Base-by-base conservation (phyloP, 1,140 invertebrate species). In the Drosophila pandora region DNA sequence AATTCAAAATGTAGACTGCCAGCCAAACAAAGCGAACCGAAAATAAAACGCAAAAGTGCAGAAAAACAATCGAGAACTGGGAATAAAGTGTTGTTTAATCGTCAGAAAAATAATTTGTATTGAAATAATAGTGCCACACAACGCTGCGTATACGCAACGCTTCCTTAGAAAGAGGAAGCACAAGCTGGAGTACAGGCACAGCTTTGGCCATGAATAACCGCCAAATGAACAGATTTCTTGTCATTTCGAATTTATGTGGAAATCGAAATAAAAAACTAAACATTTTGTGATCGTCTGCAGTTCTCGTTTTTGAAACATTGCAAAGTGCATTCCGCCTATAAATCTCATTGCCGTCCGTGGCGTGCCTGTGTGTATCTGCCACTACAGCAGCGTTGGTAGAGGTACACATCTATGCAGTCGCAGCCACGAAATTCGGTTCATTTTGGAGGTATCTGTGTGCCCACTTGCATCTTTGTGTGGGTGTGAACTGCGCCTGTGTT, bases 391-490 rank as follows among this genome's bases (percentile, higher is more conserved):
- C 30, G 47, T 8, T 49, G 34, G 69, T 41, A 23, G 22, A 43
- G 8, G 34, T 23, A 58, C 43, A 59, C 64, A 52, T 75, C 53
- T 75, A 47, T 75, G 54, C 68, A 59, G 39, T 67, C 41, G 68
- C 45, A 67, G 62, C 30, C 47, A 70, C 70, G 61, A 75, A 74
- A 60, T 76, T 76, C 72, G 72, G 71, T 57, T 76, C 62, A 56
- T 76, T 75, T 76, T 55, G 72, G 62, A 54, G 72, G 73, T 76
- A 76, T 58, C 53, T 59, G 70, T 82, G 82, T 88, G 65, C 77
- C 77, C 82, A 88, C 78, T 83, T 87, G 83, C 76, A 62, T 88
- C 47, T 61, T 70, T 75, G 43, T 54, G 48, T 47, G 77, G 74
- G 48, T 23, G 49, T 34, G 21, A 68, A 22, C 63, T 57, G 65